Evolutionary conservation across 2,888 invertebrate species (phyloP).

Genomic region (Synanthedon andrenaeformis): DNA sequence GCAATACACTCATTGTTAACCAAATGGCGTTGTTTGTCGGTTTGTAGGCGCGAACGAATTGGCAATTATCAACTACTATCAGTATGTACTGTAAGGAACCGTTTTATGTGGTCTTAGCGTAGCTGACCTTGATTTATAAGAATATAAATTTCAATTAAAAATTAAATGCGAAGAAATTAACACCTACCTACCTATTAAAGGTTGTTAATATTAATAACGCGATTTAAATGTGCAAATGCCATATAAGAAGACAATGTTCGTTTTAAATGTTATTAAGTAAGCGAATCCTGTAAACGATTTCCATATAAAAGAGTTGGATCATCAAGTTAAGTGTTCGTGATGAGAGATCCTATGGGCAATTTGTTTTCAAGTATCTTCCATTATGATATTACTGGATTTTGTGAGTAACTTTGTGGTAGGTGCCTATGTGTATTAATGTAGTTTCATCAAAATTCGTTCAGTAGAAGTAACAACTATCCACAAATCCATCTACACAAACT

Average conservation of each 20-base stretch:
- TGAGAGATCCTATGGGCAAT: neutral
- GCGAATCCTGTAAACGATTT: neutral
- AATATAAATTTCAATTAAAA: neutral
- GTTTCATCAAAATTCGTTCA: too few species aligned
- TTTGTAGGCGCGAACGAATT: neutral
- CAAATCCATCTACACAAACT: too few species aligned
- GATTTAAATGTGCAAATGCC: neutral
- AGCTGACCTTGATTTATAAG: too few species aligned
- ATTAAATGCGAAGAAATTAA: neutral
- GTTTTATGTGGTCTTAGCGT: too few species aligned
- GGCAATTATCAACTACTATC: neutral
- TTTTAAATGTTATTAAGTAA: neutral
- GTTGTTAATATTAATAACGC: neutral
- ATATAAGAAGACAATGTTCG: neutral
- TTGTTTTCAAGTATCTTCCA: too few species aligned
- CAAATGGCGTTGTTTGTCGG: neutral
- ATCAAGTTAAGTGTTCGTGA: neutral
- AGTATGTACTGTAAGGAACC: too few species aligned
- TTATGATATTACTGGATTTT: too few species aligned
- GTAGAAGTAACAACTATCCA: too few species aligned
- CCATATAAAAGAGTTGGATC: neutral
- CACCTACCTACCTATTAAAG: neutral
- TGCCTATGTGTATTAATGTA: too few species aligned
- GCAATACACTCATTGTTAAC: conserved; percentile 1
- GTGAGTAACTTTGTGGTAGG: too few species aligned